Conservation (phyloP, 2,113 vertebrate genomes). For the Agelaius phoeniceus region DNA sequence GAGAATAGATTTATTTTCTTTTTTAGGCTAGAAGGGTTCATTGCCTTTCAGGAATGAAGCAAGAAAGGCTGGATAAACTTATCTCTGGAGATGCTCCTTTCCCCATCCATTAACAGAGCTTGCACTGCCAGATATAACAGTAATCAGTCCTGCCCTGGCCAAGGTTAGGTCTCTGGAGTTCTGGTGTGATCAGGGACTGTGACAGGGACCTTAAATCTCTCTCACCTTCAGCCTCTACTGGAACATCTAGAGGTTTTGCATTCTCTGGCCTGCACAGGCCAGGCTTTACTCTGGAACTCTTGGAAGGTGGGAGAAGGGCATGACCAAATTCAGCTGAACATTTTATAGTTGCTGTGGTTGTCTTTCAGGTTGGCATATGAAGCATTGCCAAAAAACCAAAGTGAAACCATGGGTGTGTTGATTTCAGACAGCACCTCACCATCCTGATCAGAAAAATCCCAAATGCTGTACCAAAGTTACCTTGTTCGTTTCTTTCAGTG, state of each 20-base stretch:
- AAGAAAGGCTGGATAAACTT: not conserved
- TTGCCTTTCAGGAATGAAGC: not conserved
- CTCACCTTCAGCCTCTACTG: not conserved
- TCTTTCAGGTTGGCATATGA: not conserved
- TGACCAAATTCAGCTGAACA: not conserved
- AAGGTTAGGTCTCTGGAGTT: not conserved
- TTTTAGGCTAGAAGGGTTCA: not conserved
- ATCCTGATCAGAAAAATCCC: not conserved
- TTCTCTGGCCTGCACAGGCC: not conserved
- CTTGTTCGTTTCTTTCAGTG: not conserved
- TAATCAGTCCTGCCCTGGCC: not conserved
- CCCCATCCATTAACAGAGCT: not conserved
- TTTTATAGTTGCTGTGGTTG: not conserved
- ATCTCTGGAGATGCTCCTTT: not conserved
- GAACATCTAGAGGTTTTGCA: not conserved
- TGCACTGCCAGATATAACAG: not conserved
- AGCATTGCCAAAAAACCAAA: not conserved
- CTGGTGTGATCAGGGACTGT: not conserved
- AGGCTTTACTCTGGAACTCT: not conserved
- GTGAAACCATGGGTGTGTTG: not conserved
- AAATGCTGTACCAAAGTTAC: not conserved
- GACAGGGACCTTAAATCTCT: not conserved
- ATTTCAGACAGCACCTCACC: not conserved
- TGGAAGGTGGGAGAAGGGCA: not conserved
- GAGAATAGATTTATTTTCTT: not conserved